Base-by-base conservation (phyloP, 2,113 vertebrate genomes). In the Lagopus leucura region DNA sequence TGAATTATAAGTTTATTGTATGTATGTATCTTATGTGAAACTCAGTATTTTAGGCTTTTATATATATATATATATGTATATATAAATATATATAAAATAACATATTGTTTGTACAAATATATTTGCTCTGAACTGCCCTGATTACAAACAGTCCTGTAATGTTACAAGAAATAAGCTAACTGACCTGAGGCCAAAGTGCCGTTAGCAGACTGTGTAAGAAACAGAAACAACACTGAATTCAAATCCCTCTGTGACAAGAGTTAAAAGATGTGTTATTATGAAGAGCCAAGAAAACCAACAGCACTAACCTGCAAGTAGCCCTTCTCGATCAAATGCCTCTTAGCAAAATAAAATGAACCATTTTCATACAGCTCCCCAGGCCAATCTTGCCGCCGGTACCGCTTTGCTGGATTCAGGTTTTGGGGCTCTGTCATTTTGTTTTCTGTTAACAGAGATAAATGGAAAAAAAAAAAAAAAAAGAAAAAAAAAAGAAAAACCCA, bases 331-430 rank as follows among this genome's bases (percentile, higher is more conserved):
- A 99, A 94, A 21, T 98, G 94, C 66, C 88, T 98, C n/a, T 97
- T 98, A 77, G 98, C 97, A 90, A 99, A 98, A 96, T 99, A 99
- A 95, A 99, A 99, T 0, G 99, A 99, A 8, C 99, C 99, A 63
- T 99, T 99, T 96, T 99, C 99, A 93, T 98, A 99, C 11, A 99
- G 98, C 78, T 99, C 99, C 27, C 99, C 99, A 4, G 97, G 96
- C 99, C 99, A 99, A 93, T 99, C 99, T 91, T 99, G 99, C 24
- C 99, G 97, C 12, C 99, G 97, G 7, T 98, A 99, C 1, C 99
- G 97, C 5, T 97, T 97, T 25, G 95, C 73, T 13, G 99, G 98
- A 95, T 99, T 92, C 93, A 99, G 90, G 64, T 99, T 99, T 57
- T 98, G 64, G 2, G 99, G 96, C 24, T 88, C 63, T 16, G 99